Percentiles rank a stretch among this genome's conserved stretches.
phyloP scores from a whole-genome alignment of 2,888 invertebrate species.

The Bhutanitis thaidina region DNA sequence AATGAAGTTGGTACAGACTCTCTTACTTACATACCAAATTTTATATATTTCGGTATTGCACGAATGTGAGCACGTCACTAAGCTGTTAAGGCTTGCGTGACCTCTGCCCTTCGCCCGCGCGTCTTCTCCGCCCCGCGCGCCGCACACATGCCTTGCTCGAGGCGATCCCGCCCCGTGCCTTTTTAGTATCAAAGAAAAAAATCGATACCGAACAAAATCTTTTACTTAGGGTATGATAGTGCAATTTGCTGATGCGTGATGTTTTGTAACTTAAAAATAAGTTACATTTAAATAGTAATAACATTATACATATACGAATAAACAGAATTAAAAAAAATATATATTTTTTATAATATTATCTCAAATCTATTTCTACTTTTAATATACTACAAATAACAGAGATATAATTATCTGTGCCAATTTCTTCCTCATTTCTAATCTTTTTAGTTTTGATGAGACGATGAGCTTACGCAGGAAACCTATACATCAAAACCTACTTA shows the following conservation, averaged over 20 bases:
- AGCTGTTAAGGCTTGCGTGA: conserved; percentile 50
- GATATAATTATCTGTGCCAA: too few species aligned
- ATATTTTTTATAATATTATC: too few species aligned
- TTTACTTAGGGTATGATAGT: conserved; percentile 23
- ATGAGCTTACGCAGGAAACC: too few species aligned
- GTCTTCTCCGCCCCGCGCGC: conserved; percentile 30
- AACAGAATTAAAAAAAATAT: too few species aligned
- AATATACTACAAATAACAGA: too few species aligned
- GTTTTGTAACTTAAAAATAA: not conserved
- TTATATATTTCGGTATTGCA: conserved; percentile 2
- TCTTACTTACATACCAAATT: conserved; percentile 1
- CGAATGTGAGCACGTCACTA: conserved; percentile 35
- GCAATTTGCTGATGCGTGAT: conserved; percentile 26
- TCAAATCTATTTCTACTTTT: too few species aligned
- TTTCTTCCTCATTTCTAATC: too few species aligned
- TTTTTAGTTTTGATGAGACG: too few species aligned
- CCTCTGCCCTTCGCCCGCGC: conserved; percentile 65
- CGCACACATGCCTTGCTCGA: conserved; percentile 51
- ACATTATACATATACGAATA: too few species aligned
- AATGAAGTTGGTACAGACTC: too few species aligned
- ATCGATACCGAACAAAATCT: conserved; percentile 48
- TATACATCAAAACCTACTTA: too few species aligned
- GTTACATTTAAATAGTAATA: not conserved
- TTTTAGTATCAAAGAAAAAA: conserved; percentile 60
- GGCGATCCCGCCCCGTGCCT: conserved; percentile 67